Evolutionary conservation across 1,140 invertebrate species (phyloP).

Genomic region (Drosophila kanapiae): DNA sequence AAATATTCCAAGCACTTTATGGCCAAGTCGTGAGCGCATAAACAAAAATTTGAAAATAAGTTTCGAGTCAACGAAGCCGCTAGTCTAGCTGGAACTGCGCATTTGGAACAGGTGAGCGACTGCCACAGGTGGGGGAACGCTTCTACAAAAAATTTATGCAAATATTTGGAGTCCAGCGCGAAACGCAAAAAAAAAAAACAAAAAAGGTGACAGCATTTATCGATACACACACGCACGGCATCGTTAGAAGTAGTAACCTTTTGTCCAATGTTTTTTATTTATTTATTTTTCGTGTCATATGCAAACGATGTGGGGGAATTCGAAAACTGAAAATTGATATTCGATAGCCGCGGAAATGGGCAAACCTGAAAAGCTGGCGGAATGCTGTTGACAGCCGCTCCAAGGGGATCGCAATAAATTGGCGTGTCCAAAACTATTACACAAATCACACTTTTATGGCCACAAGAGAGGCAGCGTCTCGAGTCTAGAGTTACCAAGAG

Average conservation of each 20-base stretch:
- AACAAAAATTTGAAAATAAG: conserved; percentile 38
- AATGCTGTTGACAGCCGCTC: conserved; percentile 53
- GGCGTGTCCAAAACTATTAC: conserved; percentile 24
- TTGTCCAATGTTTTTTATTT: conserved; percentile 21
- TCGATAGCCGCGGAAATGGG: conserved; percentile 59
- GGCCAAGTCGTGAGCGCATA: conserved; percentile 61
- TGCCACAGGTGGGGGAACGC: conserved; percentile 24
- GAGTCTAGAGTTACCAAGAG: conserved; percentile 30
- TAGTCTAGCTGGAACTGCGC: conserved; percentile 59
- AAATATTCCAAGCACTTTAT: conserved; percentile 54
- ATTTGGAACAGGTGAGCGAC: conserved; percentile 43
- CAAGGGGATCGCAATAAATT: conserved; percentile 53
- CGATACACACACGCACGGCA: conserved; percentile 31
- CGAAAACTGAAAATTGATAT: conserved; percentile 65
- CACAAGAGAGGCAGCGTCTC: conserved; percentile 12
- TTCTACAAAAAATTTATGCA: conserved; percentile 72
- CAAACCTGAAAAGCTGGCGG: conserved; percentile 30
- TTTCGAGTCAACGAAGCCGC: conserved; percentile 28
- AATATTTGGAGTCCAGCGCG: conserved; percentile 65
- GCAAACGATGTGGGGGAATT: conserved; percentile 59
- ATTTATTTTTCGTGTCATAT: conserved; percentile 68
- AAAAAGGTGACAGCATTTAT: conserved; percentile 68
- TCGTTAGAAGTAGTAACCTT: conserved; percentile 50
- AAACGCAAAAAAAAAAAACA: conserved; percentile 32
- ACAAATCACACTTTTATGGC: conserved; percentile 42